Conservation (phyloP, 2,888 invertebrate genomes). For the Drosophila birchii region DNA sequence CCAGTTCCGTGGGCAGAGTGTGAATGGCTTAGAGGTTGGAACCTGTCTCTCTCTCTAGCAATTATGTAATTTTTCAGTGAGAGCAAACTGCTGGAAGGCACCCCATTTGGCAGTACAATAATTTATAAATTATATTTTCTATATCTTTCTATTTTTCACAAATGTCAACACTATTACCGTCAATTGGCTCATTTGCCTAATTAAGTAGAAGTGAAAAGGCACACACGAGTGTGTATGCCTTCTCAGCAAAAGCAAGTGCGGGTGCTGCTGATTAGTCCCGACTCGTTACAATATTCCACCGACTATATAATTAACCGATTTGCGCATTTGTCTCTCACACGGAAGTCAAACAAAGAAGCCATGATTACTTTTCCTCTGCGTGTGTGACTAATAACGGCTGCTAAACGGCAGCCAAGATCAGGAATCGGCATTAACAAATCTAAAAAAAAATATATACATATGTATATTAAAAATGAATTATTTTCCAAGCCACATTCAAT, state of each 20-base stretch:
- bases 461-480: conserved; percentile 69
- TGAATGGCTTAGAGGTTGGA: conserved; percentile 61
- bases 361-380: conserved; percentile 60
- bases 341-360: conserved; percentile 54
- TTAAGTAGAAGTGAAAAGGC: conserved; percentile 56
- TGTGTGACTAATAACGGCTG: conserved; percentile 68
- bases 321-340: conserved; percentile 66
- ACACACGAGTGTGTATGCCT: conserved; percentile 19
- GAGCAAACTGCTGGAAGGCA: conserved; percentile 42
- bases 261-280: conserved; percentile 52
- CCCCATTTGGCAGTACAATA: conserved; percentile 20
- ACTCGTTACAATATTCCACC: conserved; percentile 28
- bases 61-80: conserved; percentile 64
- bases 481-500: conserved; percentile 56
- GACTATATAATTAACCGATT: conserved; percentile 63
- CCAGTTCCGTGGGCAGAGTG: conserved; percentile 74
- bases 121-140: conserved; percentile 43
- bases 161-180: conserved; percentile 58
- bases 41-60: conserved; percentile 44
- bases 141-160: conserved; percentile 36
- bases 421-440: conserved; percentile 9
- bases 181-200: conserved; percentile 59
- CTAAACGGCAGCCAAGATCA: conserved; percentile 57
- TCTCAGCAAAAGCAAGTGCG: conserved; percentile 48
- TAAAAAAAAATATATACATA: conserved; percentile 30